A percentile compares a stretch with the other conserved stretches of the same genome.
Conservation (phyloP, 2,113 vertebrate species). For the Hypocryptadius cinnamomeus region DNA sequence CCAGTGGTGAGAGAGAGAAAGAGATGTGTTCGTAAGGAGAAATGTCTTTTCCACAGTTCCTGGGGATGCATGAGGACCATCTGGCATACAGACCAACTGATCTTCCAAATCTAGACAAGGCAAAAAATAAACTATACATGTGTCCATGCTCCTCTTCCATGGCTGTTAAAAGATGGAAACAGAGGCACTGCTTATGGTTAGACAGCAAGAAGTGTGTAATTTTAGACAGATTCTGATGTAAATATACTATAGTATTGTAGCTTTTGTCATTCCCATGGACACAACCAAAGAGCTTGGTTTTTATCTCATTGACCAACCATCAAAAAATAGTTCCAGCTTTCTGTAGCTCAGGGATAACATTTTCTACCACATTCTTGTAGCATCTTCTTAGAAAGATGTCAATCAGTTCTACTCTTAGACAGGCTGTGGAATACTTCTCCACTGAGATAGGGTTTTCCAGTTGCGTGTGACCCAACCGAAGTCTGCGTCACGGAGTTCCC, state of each 20-base stretch:
- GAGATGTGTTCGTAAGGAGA: fast-evolving
- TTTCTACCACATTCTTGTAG: not conserved
- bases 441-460: not conserved
- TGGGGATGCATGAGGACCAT: not conserved
- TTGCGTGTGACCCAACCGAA: not conserved
- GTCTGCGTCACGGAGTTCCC: not conserved
- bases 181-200: not conserved
- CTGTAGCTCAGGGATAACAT: not conserved
- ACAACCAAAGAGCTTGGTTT: not conserved
- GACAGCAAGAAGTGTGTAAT: not conserved
- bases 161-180: not conserved
- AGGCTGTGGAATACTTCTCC: not conserved
- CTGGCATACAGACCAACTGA: not conserved
- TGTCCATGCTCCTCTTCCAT: not conserved
- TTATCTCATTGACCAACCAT: not conserved
- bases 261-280: not conserved
- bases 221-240: not conserved
- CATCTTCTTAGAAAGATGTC: not conserved
- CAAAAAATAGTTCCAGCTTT: not conserved
- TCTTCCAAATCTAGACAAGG: not conserved
- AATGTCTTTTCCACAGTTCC: not conserved
- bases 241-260: not conserved
- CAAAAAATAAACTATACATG: not conserved
- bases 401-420: not conserved
- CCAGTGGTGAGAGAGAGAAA: not conserved